Evolutionary conservation across 2,888 invertebrate species (phyloP), one percentile per base, ranked within the genome.

Genomic region (Octodonta nipae): DNA sequence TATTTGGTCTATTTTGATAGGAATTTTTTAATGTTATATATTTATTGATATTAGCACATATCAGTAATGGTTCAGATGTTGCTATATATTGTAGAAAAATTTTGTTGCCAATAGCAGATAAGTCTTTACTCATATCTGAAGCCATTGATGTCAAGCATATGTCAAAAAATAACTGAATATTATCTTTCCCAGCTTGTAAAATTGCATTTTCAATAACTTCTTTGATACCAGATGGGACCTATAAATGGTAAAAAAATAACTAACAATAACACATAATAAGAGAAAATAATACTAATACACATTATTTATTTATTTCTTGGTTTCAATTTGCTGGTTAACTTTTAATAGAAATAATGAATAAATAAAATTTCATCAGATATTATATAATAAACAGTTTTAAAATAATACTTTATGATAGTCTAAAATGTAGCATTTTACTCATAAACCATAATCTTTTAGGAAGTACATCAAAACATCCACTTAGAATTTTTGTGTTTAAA

Each of bases 1-100:
- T 75, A 1, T 73, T 69, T 36, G 78, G 76, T 30, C 81, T 67
- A 54, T 83, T 84, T 49, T 81, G 81, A 52, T 82, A 84, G 0
- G 83, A 84, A 47, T 75, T 79, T 20, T 74, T 66, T 11, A 83
- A 58, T 35, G 66, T 68, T 3, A 68, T 64, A 40, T 73, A 68
- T 55, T 81, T 83, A 7, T 68, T 63, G 43, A 78, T 56, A 37
- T 74, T 77, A 1, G 64, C 60, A 1, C 66, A 52, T 30, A 75
- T 73, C 44, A 78, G 70, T 30, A 71, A 69, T 1, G 82, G 79
- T 56, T 76, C 67, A 15, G 69, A 67, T 34, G 68, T 66, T 0
- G 77, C 77, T 41, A 84, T 61, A 50, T 78, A 63, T 60, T 84
- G 83, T 12, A 83, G 58, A 20, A 79, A 67, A 30, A 83, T 64